A percentile compares a stretch with the other conserved stretches of the same genome.
These are phyloP conservation scores for Sebastes miniatus DNA, from an alignment of 2,797 vertebrate species.

Conservation along the genomic window DNA sequence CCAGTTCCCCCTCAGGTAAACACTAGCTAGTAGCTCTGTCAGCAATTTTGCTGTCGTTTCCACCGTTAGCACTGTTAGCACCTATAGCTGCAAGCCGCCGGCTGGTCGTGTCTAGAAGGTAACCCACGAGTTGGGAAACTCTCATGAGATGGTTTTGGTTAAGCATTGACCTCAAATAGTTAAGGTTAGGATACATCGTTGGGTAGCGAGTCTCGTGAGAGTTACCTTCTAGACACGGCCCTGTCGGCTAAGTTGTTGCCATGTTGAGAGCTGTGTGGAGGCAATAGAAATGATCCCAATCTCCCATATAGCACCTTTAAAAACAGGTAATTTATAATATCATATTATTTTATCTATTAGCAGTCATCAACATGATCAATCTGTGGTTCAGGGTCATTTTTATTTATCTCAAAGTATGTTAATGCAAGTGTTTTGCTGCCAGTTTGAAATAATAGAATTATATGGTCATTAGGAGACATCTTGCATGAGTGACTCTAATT, in stretches of 20 bases:
- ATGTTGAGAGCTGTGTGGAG: no score
- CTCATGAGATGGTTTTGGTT: no score
- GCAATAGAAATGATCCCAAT: no score
- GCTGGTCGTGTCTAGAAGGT: no score
- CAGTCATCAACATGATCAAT: constrained; percentile 5
- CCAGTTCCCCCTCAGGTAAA: not conserved
- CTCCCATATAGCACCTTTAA: not conserved
- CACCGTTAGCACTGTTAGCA: no score
- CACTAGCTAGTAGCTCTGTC: not conserved
- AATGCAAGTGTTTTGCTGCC: constrained; percentile 15
- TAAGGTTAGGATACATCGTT: no score
- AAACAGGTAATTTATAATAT: not conserved
- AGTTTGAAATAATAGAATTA: constrained; percentile 34
- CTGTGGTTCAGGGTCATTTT: constrained; percentile 22
- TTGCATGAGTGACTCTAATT: constrained; percentile 51
- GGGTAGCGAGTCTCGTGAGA: no score
- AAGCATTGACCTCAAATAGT: no score
- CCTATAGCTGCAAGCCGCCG: rapidly evolving
- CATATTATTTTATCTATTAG: not conserved
- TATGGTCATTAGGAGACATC: constrained; percentile 32
- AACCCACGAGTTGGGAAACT: no score
- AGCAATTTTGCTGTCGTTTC: not conserved
- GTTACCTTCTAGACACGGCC: no score
- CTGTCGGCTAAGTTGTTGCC: no score
- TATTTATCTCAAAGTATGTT: constrained; percentile 5